Evolutionary conservation across 2,888 invertebrate species (phyloP).

Genomic region (Noctua janthina): DNA sequence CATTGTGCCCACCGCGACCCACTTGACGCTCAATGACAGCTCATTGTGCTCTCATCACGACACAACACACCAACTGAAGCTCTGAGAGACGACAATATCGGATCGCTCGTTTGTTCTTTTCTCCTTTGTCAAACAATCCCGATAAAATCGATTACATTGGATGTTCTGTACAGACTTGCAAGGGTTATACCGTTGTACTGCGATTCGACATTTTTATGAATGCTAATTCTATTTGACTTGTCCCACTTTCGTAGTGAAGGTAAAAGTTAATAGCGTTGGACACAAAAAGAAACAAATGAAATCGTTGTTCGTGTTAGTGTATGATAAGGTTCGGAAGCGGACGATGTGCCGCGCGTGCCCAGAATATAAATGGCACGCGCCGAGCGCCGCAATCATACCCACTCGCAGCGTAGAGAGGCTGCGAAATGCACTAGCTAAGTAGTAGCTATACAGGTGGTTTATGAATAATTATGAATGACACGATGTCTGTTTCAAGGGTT

Average conservation of each 20-base stretch:
- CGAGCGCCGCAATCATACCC: slow-evolving; percentile 14
- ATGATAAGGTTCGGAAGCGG: slow-evolving; percentile 52
- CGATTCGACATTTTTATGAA: not conserved
- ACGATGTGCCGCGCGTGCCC: slow-evolving; percentile 69
- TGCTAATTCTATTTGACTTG: slow-evolving; percentile 19
- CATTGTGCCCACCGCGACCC: slow-evolving; percentile 77
- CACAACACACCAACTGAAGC: slow-evolving; percentile 29
- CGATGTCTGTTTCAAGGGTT: not conserved
- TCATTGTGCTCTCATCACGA: slow-evolving; percentile 73
- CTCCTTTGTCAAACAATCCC: slow-evolving; percentile 28
- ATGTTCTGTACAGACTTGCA: not conserved
- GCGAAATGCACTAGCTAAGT: slow-evolving; percentile 4
- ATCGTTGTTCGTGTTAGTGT: slow-evolving; percentile 53
- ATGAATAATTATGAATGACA: not conserved
- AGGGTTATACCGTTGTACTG: slow-evolving; percentile 2
- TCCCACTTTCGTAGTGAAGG: slow-evolving; percentile 41
- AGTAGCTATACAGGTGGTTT: not conserved
- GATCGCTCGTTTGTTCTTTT: slow-evolving; percentile 42
- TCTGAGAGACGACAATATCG: slow-evolving; percentile 34
- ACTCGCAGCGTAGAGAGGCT: slow-evolving; percentile 19
- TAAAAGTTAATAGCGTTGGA: slow-evolving; percentile 48
- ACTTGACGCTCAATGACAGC: slow-evolving; percentile 75
- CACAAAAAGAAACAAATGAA: slow-evolving; percentile 67
- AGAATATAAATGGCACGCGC: slow-evolving; percentile 65
- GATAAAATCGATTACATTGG: slow-evolving; percentile 20